Conservation (phyloP, 2,888 invertebrate genomes). For the Lycophotia porphyrea region DNA sequence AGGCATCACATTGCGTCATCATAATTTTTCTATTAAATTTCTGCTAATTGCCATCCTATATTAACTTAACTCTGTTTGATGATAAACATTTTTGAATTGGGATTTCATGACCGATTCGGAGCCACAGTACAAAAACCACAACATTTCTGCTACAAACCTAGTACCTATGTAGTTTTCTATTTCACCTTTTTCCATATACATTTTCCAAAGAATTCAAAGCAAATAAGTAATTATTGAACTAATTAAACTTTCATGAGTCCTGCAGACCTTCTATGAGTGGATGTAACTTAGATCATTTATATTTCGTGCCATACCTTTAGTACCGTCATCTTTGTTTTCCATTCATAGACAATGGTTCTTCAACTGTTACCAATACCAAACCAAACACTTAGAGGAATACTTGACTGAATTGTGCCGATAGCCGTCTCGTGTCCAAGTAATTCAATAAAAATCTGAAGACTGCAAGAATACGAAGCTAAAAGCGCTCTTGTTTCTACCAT, state of each 20-base stretch:
- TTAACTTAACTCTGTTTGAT: neutral
- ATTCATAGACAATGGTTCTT: neutral
- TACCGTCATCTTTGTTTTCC: neutral
- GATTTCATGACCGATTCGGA: neutral
- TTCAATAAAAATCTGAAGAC: slow-evolving; percentile 37
- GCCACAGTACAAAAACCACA: neutral
- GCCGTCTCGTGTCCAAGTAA: slow-evolving; percentile 32
- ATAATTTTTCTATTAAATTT: neutral
- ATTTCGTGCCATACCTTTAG: neutral
- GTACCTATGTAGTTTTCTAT: neutral
- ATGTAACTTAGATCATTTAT: neutral
- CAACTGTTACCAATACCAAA: neutral
- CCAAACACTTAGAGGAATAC: slow-evolving; percentile 25
- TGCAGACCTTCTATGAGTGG: too few relatives aligned
- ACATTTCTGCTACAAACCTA: too few relatives aligned
- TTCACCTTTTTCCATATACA: neutral
- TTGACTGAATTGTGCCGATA: slow-evolving; percentile 33
- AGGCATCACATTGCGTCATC: neutral
- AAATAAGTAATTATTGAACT: neutral
- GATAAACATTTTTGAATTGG: neutral
- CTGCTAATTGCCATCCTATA: neutral
- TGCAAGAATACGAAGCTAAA: slow-evolving; percentile 24
- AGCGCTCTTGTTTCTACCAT: slow-evolving; percentile 28
- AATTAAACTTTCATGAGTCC: neutral
- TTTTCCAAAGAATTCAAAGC: neutral